phyloP scores from a whole-genome alignment of 1,140 invertebrate genomes.

The Watersipora subatra region DNA sequence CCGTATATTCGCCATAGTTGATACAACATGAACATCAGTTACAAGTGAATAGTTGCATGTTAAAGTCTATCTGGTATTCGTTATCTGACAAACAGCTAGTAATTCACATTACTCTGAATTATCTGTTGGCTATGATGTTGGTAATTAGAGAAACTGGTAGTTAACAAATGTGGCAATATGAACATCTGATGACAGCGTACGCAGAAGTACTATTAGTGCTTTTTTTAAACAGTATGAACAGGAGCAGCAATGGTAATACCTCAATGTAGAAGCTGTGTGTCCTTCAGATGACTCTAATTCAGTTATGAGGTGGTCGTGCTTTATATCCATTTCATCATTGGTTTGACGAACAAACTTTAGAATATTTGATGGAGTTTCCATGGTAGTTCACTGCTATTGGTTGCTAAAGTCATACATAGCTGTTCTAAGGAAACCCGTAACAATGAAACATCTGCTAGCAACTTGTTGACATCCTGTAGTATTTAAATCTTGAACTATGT shows the following conservation, averaged over 20 bases:
- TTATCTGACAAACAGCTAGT: too few relatives aligned
- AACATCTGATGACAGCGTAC: background rate
- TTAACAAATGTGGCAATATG: background rate
- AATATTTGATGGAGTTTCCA: too few relatives aligned
- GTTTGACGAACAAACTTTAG: too few relatives aligned
- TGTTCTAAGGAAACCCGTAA: too few relatives aligned
- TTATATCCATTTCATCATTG: too few relatives aligned
- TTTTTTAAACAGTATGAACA: background rate
- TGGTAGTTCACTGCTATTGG: too few relatives aligned
- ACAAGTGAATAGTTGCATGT: background rate
- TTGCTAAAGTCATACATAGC: too few relatives aligned
- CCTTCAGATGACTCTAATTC: constrained; percentile 40
- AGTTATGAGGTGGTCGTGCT: constrained; percentile 35
- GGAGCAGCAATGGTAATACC: constrained; percentile 15
- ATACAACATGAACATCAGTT: background rate
- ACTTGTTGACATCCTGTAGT: too few relatives aligned
- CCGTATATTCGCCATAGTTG: background rate
- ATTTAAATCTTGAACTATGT: too few relatives aligned
- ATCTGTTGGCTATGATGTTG: background rate
- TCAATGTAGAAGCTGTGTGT: constrained; percentile 30
- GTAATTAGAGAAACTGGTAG: background rate
- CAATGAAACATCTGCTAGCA: too few relatives aligned
- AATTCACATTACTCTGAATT: background rate
- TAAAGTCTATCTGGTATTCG: too few relatives aligned
- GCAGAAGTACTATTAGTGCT: background rate